Conservation (phyloP, 2,888 invertebrate species). For the Norana najaformis region DNA sequence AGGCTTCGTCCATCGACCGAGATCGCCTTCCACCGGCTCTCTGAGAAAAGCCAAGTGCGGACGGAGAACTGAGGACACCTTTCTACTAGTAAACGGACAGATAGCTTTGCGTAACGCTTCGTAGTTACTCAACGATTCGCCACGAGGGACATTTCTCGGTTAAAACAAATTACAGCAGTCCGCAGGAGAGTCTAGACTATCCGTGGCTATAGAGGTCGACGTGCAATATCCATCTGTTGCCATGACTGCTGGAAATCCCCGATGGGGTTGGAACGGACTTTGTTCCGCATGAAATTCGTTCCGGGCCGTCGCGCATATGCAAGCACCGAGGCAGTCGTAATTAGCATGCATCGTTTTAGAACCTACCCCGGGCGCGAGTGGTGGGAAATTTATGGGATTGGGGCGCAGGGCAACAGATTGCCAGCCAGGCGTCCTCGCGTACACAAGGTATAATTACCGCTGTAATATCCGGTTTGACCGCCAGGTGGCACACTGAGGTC, state of each 20-base stretch:
- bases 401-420: neutral
- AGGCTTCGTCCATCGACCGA: neutral
- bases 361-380: neutral
- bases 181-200: neutral
- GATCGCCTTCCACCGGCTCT: neutral
- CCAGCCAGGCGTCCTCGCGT: neutral
- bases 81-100: neutral
- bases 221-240: neutral
- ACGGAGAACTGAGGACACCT: neutral
- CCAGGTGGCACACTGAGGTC: neutral
- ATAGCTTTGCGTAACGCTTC: neutral
- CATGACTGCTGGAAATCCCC: neutral
- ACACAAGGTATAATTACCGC: neutral
- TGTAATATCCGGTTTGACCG: neutral
- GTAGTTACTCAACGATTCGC: neutral
- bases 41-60: neutral
- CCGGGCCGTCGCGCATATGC: constrained; percentile 13
- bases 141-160: neutral
- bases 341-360: neutral
- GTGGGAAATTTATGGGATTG: neutral
- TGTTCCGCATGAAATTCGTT: neutral
- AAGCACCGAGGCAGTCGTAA: neutral
- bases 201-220: neutral
- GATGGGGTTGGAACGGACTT: neutral
- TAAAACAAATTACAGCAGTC: neutral